Base-by-base conservation (phyloP, 2,113 vertebrate genomes). In the Peucedramus taeniatus region DNA sequence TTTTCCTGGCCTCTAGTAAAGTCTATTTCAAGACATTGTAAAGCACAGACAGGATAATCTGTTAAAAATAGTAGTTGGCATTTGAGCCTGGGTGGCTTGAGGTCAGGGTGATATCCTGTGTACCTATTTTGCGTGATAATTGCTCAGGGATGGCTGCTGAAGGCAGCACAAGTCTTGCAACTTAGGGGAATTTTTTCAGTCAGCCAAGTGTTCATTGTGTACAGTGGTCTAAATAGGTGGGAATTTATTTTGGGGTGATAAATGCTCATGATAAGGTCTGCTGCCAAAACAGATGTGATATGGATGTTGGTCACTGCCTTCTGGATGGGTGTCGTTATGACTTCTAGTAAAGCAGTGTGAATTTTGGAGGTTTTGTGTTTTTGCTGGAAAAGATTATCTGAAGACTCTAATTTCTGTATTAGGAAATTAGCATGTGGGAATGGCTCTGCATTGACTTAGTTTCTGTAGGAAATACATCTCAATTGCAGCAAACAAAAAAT, bases 11-110 rank as follows among this genome's bases (percentile, higher is more conserved):
- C 9, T 4, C 13, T 60, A n/a, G 31, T 78, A 42, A 79, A 78
- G 35, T 26, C 64, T 93, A 12, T 90, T 87, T 90, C 33, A 50
- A 79, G 88, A 60, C 21, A 28, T 3, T 31, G 37, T 64, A 49
- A 92, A 33, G 37, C 66, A 37, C 37, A 44, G 74, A 37, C 10
- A 35, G 61, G 28, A 44, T 90, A 16, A 59, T 56, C 56, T 89
- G 10, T 92, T 92, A 92, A 95, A 92, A 94, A 79, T 42, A 94
- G 90, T 49, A 64, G 47, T 11, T 78, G 47, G 17, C 63, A 81
- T 94, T 88, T 91, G 66, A 66, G 72, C 24, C 22, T 8, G 10
- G 69, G 72, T 89, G 47, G 42, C 44, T 75, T 35, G 60, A 92
- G 91, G 69, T 89, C 68, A 56, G 40, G 45, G 17, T 71, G 39